Evolutionary conservation across 2,797 vertebrate species (phyloP), one percentile per base, ranked within the genome.

Genomic region (Siniperca scherzeri): DNA sequence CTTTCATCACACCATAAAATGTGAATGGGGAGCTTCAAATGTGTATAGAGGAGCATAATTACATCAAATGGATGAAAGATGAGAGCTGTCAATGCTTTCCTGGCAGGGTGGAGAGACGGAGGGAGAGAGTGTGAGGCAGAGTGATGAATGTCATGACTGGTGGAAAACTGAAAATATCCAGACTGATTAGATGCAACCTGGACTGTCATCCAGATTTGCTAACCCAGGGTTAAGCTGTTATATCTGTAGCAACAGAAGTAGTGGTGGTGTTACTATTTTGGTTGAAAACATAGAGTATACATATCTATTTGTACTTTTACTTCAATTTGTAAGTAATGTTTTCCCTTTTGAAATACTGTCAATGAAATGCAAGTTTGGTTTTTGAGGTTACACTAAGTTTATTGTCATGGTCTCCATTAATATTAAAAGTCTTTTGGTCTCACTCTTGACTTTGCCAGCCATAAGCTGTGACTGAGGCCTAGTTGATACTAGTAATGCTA

Each of bases 11-110:
- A 40, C 73, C 36, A 55, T 81, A 75, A 86, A 87, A 89, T 53
- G 85, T 85, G 86, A 89, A 88, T 80, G 81, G 75, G 64, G 81
- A 81, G 80, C 64, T 89, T 83, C 46, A 75, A 55, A 87, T 80
- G 83, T 74, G 79, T 44, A 66, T 50, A 53, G 68, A 79, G 68
- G 68, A 82, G 74, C 57, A 64, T 82, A 90, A 92, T 88, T 73
- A 81, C 86, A 92, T 90, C 71, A 90, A 77, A 83, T 48, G 78
- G 84, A 87, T 83, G 83, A 86, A 86, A 92, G 78, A 92, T 73
- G 86, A 89, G 85, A 86, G 87, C 86, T 83, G 89, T 91, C 88
- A 80, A 84, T 67, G 76, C 70, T 81, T 86, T 87, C 65, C 87
- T 83, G 90, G 88, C 84, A 83, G 85, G 72, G 80, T 86, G 81